Percentiles rank a stretch among this genome's conserved stretches.
Evolutionary conservation across 37 sponge, comb jelly and placozoan species (phyloP).

Genomic region (Beroe forskalii): DNA sequence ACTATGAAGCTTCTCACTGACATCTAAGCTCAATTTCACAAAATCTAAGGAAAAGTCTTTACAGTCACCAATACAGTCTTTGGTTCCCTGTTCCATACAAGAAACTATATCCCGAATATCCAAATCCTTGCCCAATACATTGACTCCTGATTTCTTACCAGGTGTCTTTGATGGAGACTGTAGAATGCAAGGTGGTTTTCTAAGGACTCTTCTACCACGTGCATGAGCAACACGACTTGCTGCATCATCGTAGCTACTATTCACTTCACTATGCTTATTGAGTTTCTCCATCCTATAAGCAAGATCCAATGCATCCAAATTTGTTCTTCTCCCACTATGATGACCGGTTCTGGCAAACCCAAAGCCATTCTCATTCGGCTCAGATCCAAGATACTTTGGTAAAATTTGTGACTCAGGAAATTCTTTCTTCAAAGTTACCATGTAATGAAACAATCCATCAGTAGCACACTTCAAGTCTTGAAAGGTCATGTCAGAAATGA

Average conservation of each 20-base stretch:
- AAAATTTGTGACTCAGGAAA: neutral
- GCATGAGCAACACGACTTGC: neutral
- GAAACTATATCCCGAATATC: neutral
- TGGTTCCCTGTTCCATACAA: neutral
- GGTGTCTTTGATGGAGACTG: too few species aligned
- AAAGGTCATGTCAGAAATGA: neutral
- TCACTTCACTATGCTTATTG: neutral
- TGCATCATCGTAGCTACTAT: neutral
- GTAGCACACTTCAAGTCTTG: neutral
- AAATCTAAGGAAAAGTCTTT: too few species aligned
- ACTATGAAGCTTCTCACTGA: too few species aligned
- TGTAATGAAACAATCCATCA: neutral
- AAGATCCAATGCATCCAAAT: neutral
- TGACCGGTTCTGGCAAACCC: neutral
- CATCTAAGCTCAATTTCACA: too few species aligned
- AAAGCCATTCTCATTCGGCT: neutral
- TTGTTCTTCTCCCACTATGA: neutral
- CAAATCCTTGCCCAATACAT: neutral
- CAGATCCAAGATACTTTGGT: neutral
- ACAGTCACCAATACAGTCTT: slow-evolving; percentile 16
- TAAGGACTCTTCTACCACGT: neutral
- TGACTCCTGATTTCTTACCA: neutral
- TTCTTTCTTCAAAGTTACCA: neutral
- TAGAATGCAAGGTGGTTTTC: neutral
- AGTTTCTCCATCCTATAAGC: neutral